Percentiles rank a stretch among this genome's conserved stretches.
These are phyloP conservation scores for Danaus melanippus DNA, from an alignment of 1,140 invertebrate genomes.

Conservation along the genomic window DNA sequence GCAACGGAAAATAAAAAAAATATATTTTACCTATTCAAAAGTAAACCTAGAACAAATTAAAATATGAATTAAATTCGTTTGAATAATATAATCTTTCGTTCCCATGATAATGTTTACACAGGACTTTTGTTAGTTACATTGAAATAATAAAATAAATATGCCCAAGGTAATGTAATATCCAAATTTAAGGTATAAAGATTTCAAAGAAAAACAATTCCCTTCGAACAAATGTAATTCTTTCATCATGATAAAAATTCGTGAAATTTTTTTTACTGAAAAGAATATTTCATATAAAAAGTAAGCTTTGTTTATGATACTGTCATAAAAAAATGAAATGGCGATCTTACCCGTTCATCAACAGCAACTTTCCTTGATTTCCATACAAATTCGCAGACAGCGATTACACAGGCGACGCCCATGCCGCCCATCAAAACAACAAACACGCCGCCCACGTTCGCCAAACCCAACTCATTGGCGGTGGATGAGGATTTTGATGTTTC, in stretches of 20 bases:
- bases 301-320: too few relatives aligned
- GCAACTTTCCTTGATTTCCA: constrained; percentile 95
- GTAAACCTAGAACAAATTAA: constrained; percentile 64
- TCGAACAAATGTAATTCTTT: too few relatives aligned
- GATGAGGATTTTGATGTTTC: constrained; percentile 88
- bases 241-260: too few relatives aligned
- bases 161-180: too few relatives aligned
- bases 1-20: not conserved
- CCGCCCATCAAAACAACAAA: constrained; percentile 95
- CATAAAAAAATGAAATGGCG: not conserved
- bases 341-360: constrained; percentile 88
- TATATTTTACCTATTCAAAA: constrained; percentile 41
- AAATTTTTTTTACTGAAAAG: too few relatives aligned
- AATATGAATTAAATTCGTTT: constrained; percentile 7
- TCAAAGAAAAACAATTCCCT: too few relatives aligned
- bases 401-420: constrained; percentile 89
- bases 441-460: constrained; percentile 95
- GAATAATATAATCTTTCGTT: not conserved
- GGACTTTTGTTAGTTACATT: too few relatives aligned
- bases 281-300: too few relatives aligned
- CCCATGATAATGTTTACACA: too few relatives aligned
- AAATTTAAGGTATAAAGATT: too few relatives aligned
- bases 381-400: constrained; percentile 92
- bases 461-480: constrained; percentile 86
- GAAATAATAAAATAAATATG: too few relatives aligned